These are phyloP conservation scores for Halotydeus destructor DNA, from an alignment of 1,140 invertebrate species.

Conservation along the genomic window DNA sequence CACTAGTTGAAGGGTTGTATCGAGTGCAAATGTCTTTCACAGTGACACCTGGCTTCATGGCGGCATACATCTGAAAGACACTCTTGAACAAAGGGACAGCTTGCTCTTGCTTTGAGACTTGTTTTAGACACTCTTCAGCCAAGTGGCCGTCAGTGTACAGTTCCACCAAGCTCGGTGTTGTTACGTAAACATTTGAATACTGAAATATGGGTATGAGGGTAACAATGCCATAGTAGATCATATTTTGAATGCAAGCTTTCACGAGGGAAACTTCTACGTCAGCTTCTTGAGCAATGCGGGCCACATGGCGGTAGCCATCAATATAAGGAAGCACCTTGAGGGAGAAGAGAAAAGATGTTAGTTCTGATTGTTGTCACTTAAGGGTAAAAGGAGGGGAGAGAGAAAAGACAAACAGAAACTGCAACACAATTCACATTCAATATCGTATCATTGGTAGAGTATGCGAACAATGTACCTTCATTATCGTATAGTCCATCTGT, in stretches of 20 bases:
- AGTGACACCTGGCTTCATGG: constrained; percentile 60
- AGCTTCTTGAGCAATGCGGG: constrained; percentile 34
- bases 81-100: constrained; percentile 39
- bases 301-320: constrained; percentile 73
- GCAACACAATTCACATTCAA: neutral
- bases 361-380: neutral
- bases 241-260: constrained; percentile 80
- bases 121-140: constrained; percentile 49
- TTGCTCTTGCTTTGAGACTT: constrained; percentile 40
- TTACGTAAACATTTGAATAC: constrained; percentile 78
- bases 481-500: constrained; percentile 15
- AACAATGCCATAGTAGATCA: constrained; percentile 59
- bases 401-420: neutral
- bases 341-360: neutral
- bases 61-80: constrained; percentile 56
- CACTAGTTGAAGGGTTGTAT: constrained; percentile 44
- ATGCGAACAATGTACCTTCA: constrained; percentile 17
- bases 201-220: constrained; percentile 70
- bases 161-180: constrained; percentile 47
- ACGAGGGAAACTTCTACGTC: constrained; percentile 83
- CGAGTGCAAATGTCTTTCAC: constrained; percentile 61
- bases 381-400: neutral
- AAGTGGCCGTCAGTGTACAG: constrained; percentile 35
- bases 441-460: neutral
- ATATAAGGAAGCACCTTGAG: constrained; percentile 55